Conservation (phyloP, 2,888 invertebrate genomes). For the Agrochola lota region DNA sequence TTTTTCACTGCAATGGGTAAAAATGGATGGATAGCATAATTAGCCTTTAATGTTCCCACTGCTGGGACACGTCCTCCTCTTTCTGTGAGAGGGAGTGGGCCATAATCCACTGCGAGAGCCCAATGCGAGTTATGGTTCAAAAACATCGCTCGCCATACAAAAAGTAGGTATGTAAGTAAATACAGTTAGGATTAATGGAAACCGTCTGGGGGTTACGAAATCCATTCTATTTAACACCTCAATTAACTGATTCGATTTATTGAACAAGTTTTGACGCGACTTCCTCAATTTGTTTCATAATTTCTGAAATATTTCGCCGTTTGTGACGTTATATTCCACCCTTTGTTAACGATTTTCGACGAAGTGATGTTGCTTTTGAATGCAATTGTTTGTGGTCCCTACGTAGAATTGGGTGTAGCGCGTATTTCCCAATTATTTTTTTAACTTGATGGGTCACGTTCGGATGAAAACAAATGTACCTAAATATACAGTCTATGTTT, state of each 20-base stretch:
- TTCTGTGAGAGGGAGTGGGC: background rate
- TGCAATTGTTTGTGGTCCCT: background rate
- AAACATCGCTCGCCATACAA: background rate
- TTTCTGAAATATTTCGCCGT: slow-evolving; percentile 48
- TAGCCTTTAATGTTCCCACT: background rate
- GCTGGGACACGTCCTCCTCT: background rate
- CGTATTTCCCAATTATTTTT: background rate
- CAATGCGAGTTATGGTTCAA: background rate
- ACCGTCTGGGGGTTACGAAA: slow-evolving; percentile 73
- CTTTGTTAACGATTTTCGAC: slow-evolving; percentile 30
- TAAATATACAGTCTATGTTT: background rate
- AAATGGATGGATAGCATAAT: background rate
- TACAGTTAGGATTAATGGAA: slow-evolving; percentile 71
- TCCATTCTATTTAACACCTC: slow-evolving; percentile 79
- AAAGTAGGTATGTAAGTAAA: slow-evolving; percentile 20
- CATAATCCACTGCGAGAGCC: too few relatives aligned
- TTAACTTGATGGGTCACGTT: background rate
- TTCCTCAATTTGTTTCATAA: slow-evolving; percentile 67
- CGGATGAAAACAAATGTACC: background rate
- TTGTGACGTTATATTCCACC: slow-evolving; percentile 28
- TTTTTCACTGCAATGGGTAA: background rate
- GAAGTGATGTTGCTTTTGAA: background rate
- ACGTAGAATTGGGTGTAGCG: background rate
- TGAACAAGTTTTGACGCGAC: slow-evolving; percentile 70
- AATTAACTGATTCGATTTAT: slow-evolving; percentile 80